Evolutionary conservation across 2,888 invertebrate species (phyloP).

Genomic region (Plagodis pulveraria): DNA sequence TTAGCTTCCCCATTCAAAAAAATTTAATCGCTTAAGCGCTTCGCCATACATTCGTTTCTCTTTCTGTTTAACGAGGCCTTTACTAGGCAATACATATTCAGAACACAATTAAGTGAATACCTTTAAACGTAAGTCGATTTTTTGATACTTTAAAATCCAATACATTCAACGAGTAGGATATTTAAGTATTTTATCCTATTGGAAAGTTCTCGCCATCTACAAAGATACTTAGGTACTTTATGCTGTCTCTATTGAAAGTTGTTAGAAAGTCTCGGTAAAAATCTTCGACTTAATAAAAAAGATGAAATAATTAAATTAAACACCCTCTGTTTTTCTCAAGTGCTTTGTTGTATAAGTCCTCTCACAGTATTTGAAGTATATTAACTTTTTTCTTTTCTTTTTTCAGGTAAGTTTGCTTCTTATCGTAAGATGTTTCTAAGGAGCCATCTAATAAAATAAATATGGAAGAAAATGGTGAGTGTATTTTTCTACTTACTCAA

Average conservation of each 20-base stretch:
- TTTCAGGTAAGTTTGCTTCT: constrained; percentile 40
- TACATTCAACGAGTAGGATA: too few species aligned
- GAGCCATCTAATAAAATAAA: constrained; percentile 1
- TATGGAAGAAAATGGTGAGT: not conserved
- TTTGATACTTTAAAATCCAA: too few species aligned
- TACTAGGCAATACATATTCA: too few species aligned
- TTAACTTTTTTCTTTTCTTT: constrained; percentile 19
- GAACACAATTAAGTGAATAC: too few species aligned
- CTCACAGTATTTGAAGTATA: constrained; percentile 12
- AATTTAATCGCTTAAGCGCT: too few species aligned
- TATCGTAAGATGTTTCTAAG: not conserved
- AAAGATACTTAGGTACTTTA: constrained; percentile 1
- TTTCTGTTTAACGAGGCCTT: too few species aligned
- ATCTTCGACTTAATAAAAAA: not conserved
- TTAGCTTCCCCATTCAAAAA: too few species aligned
- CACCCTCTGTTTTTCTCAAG: constrained; percentile 1
- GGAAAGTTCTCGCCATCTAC: constrained; percentile 2
- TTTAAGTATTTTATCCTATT: not conserved
- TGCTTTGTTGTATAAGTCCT: constrained; percentile 8
- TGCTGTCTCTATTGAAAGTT: not conserved
- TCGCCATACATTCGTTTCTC: too few species aligned
- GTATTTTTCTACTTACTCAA: not conserved
- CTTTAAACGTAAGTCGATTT: too few species aligned
- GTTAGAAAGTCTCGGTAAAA: not conserved
- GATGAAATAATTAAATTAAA: constrained; percentile 6